Evolutionary conservation across 2,797 vertebrate species (phyloP), one percentile per base, ranked within the genome.

Genomic region (Intellagama lesueurii): DNA sequence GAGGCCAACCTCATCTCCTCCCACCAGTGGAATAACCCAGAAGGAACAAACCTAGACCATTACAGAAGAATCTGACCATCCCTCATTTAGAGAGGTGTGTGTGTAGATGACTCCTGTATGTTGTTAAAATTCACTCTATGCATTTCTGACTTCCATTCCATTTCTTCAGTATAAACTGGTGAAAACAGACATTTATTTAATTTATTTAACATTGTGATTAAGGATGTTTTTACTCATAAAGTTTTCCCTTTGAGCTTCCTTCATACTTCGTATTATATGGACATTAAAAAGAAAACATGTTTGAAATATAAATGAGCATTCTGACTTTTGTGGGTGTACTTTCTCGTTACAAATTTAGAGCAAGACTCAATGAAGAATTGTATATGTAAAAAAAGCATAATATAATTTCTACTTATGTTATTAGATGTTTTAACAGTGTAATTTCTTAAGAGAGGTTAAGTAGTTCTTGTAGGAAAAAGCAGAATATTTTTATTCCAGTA

Each of bases 401-500:
- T 49, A 24, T 56, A 52, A 14, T 30, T 87, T 47, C 22, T n/a
- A 66, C n/a, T 11, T 32, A 70, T 49, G 52, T 9, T 52, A 30
- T 76, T 47, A 75, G 28, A 66, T 30, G 16, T 49, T 28, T 86
- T 5, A 76, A 52, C 26, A 22, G 30, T 32, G 9, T 66, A 69
- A 66, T 26, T 47, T 47, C 60, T 83, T 82, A 32, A 79, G 49
- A 89, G 12, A n/a, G 32, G 32, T 76, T 83, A 28, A 4, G 9
- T 17, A 85, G 3, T 28, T 47, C 40, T 68, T 52, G 56, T 28
- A 81, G n/a, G n/a, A 47, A 56, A 56, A 56, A 14, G 52, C 7
- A 56, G 52, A 56, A 11, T 56, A 11, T 87, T 83, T 49, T 84
- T n/a, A 85, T 40, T 85, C 19, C 30, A 90, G 44, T 76, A 28